phyloP scores from a whole-genome alignment of 2,113 vertebrate species.

The Myotis davidii region DNA sequence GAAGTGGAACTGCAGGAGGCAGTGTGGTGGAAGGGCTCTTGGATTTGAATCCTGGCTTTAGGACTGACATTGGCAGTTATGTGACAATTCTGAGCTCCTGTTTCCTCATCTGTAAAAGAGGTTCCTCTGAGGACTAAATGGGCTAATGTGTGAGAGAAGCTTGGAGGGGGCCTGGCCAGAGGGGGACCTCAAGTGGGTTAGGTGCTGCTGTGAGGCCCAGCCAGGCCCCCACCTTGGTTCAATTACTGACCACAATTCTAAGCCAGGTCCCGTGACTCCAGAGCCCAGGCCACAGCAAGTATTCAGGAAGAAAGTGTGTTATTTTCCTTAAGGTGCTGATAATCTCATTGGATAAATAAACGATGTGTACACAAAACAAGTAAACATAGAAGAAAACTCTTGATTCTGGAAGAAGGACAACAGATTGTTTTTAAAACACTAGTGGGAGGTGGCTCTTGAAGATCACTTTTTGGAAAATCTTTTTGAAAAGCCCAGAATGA shows the following conservation, averaged over 20 bases:
- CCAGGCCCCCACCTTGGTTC: neutral
- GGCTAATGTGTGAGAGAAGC: neutral
- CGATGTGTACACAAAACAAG: neutral
- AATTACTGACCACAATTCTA: neutral
- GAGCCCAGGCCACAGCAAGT: no score
- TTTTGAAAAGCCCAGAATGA: neutral
- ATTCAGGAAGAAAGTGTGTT: neutral
- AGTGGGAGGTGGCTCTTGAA: neutral
- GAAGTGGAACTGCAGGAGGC: neutral
- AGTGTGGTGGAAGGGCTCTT: neutral
- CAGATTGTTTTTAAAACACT: neutral
- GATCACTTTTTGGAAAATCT: neutral
- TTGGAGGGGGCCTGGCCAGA: neutral
- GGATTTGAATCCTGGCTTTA: neutral
- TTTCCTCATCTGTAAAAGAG: neutral
- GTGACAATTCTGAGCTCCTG: neutral
- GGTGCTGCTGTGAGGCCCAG: neutral
- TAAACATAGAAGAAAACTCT: neutral
- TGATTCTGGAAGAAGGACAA: constrained; percentile 23
- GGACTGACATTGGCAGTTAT: neutral
- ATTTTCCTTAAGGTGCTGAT: neutral
- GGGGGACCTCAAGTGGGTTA: fast-evolving
- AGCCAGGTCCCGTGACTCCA: neutral
- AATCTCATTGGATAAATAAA: neutral
- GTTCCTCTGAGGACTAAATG: neutral